A percentile compares a stretch with the other conserved stretches of the same genome.
Evolutionary conservation across 2,797 vertebrate genomes (phyloP).

Genomic region (Pristis pectinata): DNA sequence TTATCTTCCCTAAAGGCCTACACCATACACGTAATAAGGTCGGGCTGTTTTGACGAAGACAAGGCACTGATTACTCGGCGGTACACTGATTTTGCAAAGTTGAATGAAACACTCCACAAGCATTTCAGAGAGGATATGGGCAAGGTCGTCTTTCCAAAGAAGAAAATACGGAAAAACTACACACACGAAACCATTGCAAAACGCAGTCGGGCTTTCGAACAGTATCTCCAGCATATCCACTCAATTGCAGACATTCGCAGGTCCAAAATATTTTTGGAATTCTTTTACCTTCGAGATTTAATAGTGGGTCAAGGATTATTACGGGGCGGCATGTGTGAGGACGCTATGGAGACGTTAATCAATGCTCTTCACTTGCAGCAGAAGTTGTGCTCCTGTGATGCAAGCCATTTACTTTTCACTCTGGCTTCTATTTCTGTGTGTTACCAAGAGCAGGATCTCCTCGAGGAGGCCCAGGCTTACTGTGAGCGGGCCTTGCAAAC

Average conservation of each 20-base stretch:
- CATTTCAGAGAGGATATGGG: constrained; percentile 72
- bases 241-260: constrained; percentile 63
- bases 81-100: constrained; percentile 81
- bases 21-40: constrained; percentile 77
- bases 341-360: constrained; percentile 73
- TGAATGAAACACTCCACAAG: constrained; percentile 69
- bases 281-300: constrained; percentile 82
- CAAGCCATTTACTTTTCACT: constrained; percentile 63
- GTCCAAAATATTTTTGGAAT: constrained; percentile 68
- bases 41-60: constrained; percentile 65
- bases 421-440: constrained; percentile 74
- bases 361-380: constrained; percentile 78
- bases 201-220: constrained; percentile 86
- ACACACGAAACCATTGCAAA: constrained; percentile 84
- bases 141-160: constrained; percentile 76
- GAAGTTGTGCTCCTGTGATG: constrained; percentile 63
- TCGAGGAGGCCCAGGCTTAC: constrained; percentile 70
- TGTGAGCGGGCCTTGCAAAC: constrained; percentile 73
- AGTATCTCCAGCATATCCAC: constrained; percentile 80
- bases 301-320: constrained; percentile 70
- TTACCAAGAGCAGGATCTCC: constrained; percentile 78
- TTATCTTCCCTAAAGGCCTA: constrained; percentile 67
- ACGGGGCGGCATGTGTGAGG: constrained; percentile 70
- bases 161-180: constrained; percentile 81
- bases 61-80: constrained; percentile 75